These are phyloP conservation scores for Macrosteles quadrilineatus DNA, from an alignment of 1,140 invertebrate genomes.

Conservation along the genomic window DNA sequence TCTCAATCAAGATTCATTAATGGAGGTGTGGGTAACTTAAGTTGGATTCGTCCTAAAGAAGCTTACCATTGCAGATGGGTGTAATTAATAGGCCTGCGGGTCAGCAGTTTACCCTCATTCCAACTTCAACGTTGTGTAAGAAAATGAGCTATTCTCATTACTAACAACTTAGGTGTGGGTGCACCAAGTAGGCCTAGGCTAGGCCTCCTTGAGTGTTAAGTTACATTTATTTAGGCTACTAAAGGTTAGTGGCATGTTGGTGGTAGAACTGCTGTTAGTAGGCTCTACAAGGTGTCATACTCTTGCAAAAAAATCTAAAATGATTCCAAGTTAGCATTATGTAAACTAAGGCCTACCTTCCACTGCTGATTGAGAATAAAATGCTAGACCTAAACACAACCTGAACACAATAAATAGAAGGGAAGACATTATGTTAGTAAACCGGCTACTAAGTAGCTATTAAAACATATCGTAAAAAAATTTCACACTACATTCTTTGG, in stretches of 20 bases:
- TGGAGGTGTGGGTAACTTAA: too few relatives aligned
- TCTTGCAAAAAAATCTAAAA: not conserved
- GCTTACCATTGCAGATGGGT: too few relatives aligned
- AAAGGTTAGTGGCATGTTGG: not conserved
- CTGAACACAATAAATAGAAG: slow-evolving; percentile 28
- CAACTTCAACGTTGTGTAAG: too few relatives aligned
- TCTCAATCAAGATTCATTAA: too few relatives aligned
- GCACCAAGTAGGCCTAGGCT: too few relatives aligned
- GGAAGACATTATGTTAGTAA: slow-evolving; percentile 37
- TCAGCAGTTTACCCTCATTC: too few relatives aligned
- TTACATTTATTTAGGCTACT: not conserved
- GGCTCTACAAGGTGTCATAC: not conserved
- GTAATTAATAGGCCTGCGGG: too few relatives aligned
- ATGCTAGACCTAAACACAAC: slow-evolving; percentile 30
- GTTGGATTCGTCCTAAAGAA: too few relatives aligned
- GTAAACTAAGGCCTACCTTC: slow-evolving; percentile 18
- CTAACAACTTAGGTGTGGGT: too few relatives aligned
- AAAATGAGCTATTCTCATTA: too few relatives aligned
- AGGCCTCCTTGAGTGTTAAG: too few relatives aligned
- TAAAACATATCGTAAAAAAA: slow-evolving; percentile 2
- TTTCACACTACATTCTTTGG: too few relatives aligned
- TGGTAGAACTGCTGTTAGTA: not conserved
- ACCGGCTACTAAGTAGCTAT: not conserved
- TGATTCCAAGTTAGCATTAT: not conserved
- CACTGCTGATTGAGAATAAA: slow-evolving; percentile 34